Evolutionary conservation across 2,797 vertebrate genomes (phyloP).

Genomic region (Parauchenoglanis punctatus): DNA sequence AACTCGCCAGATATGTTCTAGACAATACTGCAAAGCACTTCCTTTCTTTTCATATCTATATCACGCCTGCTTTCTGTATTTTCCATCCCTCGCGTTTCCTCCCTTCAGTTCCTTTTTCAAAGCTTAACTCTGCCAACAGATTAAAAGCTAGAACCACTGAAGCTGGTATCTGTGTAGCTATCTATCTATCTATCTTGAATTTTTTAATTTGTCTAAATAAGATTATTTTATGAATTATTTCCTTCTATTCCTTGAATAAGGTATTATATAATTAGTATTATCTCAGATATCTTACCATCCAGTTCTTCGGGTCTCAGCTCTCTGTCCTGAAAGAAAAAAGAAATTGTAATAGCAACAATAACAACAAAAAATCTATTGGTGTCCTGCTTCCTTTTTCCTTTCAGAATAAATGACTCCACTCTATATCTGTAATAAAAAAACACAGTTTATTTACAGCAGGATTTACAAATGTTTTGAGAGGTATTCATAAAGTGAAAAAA

Average conservation of each 20-base stretch:
- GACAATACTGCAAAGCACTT: too few species aligned
- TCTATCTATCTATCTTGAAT: too few species aligned
- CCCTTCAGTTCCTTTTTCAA: too few species aligned
- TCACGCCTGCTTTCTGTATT: too few species aligned
- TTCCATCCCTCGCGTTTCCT: too few species aligned
- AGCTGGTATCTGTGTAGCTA: too few species aligned
- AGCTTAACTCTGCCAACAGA: too few species aligned
- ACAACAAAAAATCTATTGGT: not conserved
- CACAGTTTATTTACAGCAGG: not conserved
- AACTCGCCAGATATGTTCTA: too few species aligned
- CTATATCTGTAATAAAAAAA: not conserved
- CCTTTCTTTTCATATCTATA: too few species aligned
- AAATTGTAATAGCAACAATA: slow-evolving; percentile 28
- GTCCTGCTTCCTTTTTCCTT: not conserved
- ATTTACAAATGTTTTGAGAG: not conserved
- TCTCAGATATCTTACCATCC: slow-evolving; percentile 81
- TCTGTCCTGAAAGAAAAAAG: slow-evolving; percentile 83
- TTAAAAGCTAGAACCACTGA: too few species aligned
- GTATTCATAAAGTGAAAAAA: not conserved
- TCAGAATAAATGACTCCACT: not conserved
- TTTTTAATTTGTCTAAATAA: not conserved
- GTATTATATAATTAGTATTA: not conserved
- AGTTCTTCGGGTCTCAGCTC: slow-evolving; percentile 94
- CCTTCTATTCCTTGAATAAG: not conserved
- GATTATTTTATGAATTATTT: not conserved